A percentile compares a stretch with the other conserved stretches of the same genome.
These are phyloP conservation scores for Pseudolaguvia tuberculata DNA, from an alignment of 2,113 vertebrate species.

Conservation along the genomic window DNA sequence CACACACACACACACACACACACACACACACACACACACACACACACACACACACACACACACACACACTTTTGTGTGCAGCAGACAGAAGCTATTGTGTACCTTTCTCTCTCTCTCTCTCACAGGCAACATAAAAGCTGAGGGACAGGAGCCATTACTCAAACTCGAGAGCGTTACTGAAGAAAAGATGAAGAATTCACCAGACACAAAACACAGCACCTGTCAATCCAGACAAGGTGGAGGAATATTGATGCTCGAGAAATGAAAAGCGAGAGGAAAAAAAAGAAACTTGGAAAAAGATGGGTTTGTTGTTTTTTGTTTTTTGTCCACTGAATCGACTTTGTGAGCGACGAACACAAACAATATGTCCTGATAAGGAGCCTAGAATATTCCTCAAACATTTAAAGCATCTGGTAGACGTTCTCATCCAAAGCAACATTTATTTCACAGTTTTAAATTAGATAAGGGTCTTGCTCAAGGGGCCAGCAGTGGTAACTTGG, in stretches of 20 bases:
- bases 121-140: slow-evolving; percentile 33
- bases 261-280: neutral
- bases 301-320: neutral
- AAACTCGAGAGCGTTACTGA: slow-evolving; percentile 15
- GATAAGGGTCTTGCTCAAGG: too few species aligned
- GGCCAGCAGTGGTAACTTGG: too few species aligned
- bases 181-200: slow-evolving; percentile 15
- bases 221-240: slow-evolving; percentile 14
- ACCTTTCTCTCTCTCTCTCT: slow-evolving; percentile 53
- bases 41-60: slow-evolving; percentile 42
- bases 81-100: slow-evolving; percentile 64
- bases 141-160: slow-evolving; percentile 41
- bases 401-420: too few species aligned
- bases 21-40: too few species aligned
- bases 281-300: neutral
- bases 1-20: too few species aligned
- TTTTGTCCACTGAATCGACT: neutral
- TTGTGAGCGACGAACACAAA: neutral
- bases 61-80: slow-evolving; percentile 59
- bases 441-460: too few species aligned
- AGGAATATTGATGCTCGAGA: neutral
- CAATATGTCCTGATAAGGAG: neutral
- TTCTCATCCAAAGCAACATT: too few species aligned
- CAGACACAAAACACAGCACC: slow-evolving; percentile 18
- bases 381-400: neutral